These are phyloP conservation scores for Leucophenga maculata DNA, from an alignment of 2,888 invertebrate genomes.

Conservation along the genomic window DNA sequence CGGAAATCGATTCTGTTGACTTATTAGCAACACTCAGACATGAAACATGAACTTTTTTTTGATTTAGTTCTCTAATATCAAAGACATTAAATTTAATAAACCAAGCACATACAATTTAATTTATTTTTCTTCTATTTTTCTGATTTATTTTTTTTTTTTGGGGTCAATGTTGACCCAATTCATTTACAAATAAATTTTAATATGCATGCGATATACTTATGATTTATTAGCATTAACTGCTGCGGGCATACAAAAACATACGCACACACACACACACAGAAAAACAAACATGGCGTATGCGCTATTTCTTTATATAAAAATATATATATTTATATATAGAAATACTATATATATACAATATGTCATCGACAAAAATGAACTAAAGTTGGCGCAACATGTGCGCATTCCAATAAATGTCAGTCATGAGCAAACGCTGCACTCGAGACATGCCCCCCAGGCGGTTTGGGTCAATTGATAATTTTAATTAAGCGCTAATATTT, in stretches of 20 bases:
- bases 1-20: constrained; percentile 57
- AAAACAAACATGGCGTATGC: constrained; percentile 39
- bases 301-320: neutral
- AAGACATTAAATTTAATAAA: neutral
- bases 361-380: neutral
- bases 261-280: too few relatives aligned
- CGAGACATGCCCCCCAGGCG: constrained; percentile 24
- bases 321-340: neutral
- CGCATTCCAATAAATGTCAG: constrained; percentile 1
- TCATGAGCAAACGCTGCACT: constrained; percentile 31
- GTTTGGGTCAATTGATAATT: constrained; percentile 54
- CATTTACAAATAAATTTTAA: constrained; percentile 37
- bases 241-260: constrained; percentile 16
- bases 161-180: constrained; percentile 11
- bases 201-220: constrained; percentile 39
- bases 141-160: neutral
- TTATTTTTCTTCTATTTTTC: neutral
- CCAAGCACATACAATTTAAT: neutral
- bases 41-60: neutral
- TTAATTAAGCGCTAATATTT: constrained; percentile 66
- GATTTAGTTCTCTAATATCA: too few relatives aligned
- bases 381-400: neutral
- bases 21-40: constrained; percentile 31
- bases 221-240: constrained; percentile 35
- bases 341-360: neutral